Conservation (phyloP, 2,797 vertebrate genomes). For the Spondyliosoma cantharus region DNA sequence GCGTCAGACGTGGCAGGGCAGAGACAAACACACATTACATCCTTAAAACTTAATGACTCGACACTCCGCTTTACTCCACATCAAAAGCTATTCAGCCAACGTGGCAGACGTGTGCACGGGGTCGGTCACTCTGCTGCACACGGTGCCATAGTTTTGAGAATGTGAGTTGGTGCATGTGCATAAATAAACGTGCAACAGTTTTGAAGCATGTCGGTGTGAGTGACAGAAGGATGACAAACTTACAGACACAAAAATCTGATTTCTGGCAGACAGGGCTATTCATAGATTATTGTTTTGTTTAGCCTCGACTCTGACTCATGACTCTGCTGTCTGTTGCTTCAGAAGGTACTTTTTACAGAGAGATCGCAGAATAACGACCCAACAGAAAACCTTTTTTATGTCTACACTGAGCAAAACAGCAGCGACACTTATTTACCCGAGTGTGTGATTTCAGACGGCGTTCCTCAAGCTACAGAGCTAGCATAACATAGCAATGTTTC, state of each 20-base stretch:
- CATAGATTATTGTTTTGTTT: too few relatives aligned
- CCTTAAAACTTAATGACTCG: slow-evolving; percentile 74
- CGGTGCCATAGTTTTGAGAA: slow-evolving; percentile 17
- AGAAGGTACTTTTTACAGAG: too few relatives aligned
- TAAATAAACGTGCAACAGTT: neutral
- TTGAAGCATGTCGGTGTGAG: neutral
- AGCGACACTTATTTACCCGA: too few relatives aligned
- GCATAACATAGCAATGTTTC: too few relatives aligned
- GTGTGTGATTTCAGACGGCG: too few relatives aligned
- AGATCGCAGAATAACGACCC: too few relatives aligned
- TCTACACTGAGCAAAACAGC: too few relatives aligned
- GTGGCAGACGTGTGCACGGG: slow-evolving; percentile 53
- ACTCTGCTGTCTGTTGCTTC: too few relatives aligned
- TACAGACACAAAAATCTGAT: neutral
- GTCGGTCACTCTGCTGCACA: slow-evolving; percentile 42
- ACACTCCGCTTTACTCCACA: slow-evolving; percentile 55
- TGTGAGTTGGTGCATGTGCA: neutral
- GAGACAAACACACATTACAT: slow-evolving; percentile 37
- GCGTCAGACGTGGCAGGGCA: slow-evolving; percentile 47
- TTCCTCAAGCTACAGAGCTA: too few relatives aligned
- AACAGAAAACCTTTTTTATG: too few relatives aligned
- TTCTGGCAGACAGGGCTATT: too few relatives aligned
- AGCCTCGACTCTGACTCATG: too few relatives aligned
- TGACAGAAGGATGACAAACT: neutral
- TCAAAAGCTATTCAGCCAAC: slow-evolving; percentile 55